Evolutionary conservation across 2,113 vertebrate species (phyloP).

Genomic region (Tringa solitaria): DNA sequence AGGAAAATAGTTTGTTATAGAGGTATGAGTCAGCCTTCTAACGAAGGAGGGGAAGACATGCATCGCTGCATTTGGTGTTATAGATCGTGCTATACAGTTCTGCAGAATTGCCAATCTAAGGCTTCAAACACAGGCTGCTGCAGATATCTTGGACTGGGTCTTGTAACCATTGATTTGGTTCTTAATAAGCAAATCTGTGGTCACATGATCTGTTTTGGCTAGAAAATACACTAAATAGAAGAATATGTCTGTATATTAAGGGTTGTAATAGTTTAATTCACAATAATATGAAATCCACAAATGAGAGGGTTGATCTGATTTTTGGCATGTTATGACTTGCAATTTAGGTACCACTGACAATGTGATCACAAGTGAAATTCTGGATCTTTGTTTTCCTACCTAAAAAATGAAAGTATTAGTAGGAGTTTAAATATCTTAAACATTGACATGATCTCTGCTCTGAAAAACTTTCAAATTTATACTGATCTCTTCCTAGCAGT

Average conservation of each 20-base stretch:
- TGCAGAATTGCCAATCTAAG: background rate
- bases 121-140: background rate
- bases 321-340: background rate
- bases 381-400: background rate
- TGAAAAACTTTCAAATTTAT: background rate
- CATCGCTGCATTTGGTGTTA: background rate
- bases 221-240: background rate
- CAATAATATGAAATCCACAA: background rate
- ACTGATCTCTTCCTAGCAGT: background rate
- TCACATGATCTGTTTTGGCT: background rate
- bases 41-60: background rate
- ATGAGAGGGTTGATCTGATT: background rate
- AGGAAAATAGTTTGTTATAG: background rate
- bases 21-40: background rate
- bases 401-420: background rate
- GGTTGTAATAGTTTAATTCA: background rate
- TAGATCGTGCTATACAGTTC: background rate
- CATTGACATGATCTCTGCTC: background rate
- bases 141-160: background rate
- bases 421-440: background rate
- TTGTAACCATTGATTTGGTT: background rate
- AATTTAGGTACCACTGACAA: background rate
- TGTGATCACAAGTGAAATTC: background rate
- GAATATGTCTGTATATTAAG: background rate
- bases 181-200: background rate